Evolutionary conservation across 2,797 vertebrate species (phyloP).

Genomic region (Brachyrhaphis roseni): DNA sequence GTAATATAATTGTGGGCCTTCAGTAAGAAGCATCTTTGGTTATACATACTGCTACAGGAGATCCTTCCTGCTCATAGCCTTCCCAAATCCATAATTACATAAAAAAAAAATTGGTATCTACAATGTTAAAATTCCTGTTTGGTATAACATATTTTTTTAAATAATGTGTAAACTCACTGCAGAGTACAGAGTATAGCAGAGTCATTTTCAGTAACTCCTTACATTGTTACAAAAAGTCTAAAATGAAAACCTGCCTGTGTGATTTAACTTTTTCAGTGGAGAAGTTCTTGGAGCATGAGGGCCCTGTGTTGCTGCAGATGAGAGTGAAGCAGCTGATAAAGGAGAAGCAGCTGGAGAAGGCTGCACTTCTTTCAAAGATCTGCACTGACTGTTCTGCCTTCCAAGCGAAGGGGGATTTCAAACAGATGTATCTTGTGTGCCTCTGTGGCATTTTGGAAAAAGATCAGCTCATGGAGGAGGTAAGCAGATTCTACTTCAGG

Average conservation of each 20-base stretch:
- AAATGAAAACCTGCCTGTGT: neutral
- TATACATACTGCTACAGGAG: neutral
- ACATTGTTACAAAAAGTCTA: neutral
- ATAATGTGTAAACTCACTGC: neutral
- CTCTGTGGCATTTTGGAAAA: conserved; percentile 90
- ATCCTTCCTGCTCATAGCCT: neutral
- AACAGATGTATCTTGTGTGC: conserved; percentile 94
- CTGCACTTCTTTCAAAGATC: conserved; percentile 88
- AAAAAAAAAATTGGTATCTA: neutral
- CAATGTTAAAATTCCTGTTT: neutral
- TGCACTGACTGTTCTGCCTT: conserved; percentile 87
- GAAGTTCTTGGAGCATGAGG: conserved; percentile 89
- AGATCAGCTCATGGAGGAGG: conserved; percentile 92
- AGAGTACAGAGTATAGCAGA: neutral
- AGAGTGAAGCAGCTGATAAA: conserved; percentile 96
- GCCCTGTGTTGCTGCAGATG: conserved; percentile 89
- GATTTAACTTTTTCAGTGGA: conserved; percentile 80
- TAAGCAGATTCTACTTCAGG: conserved; percentile 41
- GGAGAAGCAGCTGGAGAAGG: conserved; percentile 84
- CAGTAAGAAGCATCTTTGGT: neutral
- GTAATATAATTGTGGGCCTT: neutral
- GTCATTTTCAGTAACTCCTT: neutral
- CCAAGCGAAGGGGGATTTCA: conserved; percentile 87
- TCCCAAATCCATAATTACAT: neutral
- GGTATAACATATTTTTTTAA: neutral